These are phyloP conservation scores for Gandaritis pyraliata DNA, from an alignment of 2,888 invertebrate genomes.

Conservation along the genomic window DNA sequence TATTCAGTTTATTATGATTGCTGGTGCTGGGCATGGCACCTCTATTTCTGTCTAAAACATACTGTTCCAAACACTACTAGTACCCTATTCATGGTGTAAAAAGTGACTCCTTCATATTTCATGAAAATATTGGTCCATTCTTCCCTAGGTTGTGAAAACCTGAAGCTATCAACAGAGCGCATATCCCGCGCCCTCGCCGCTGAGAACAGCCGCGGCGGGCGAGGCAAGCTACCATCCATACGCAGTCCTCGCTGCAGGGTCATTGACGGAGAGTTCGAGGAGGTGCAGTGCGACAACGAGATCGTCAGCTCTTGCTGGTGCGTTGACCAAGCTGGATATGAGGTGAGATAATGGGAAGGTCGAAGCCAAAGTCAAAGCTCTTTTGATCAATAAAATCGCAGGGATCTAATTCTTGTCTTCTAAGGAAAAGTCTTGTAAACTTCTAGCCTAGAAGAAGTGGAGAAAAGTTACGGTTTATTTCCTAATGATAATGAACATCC, in stretches of 20 bases:
- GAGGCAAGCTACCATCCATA: slow-evolving; percentile 85
- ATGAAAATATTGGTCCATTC: neutral
- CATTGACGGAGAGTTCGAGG: slow-evolving; percentile 89
- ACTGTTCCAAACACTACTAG: too few species aligned
- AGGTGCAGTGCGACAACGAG: slow-evolving; percentile 90
- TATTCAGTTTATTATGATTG: too few species aligned
- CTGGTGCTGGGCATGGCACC: too few species aligned
- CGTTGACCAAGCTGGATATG: slow-evolving; percentile 91
- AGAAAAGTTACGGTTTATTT: too few species aligned
- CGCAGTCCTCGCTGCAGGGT: slow-evolving; percentile 89
- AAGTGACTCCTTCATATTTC: too few species aligned
- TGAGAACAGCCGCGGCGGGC: slow-evolving; percentile 85
- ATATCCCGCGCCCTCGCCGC: slow-evolving; percentile 76
- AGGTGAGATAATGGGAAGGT: slow-evolving; percentile 65
- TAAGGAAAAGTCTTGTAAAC: too few species aligned
- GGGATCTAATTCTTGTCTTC: too few species aligned
- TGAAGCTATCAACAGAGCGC: slow-evolving; percentile 73
- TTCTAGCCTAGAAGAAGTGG: too few species aligned
- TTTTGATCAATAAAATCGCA: too few species aligned
- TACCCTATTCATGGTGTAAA: too few species aligned
- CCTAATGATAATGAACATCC: too few species aligned
- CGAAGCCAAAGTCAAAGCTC: neutral
- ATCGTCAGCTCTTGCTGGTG: slow-evolving; percentile 92
- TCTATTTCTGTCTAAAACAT: too few species aligned
- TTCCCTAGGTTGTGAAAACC: slow-evolving; percentile 72